Base-by-base conservation (phyloP, 2,888 invertebrate genomes). In the Andrena haemorrhoa region DNA sequence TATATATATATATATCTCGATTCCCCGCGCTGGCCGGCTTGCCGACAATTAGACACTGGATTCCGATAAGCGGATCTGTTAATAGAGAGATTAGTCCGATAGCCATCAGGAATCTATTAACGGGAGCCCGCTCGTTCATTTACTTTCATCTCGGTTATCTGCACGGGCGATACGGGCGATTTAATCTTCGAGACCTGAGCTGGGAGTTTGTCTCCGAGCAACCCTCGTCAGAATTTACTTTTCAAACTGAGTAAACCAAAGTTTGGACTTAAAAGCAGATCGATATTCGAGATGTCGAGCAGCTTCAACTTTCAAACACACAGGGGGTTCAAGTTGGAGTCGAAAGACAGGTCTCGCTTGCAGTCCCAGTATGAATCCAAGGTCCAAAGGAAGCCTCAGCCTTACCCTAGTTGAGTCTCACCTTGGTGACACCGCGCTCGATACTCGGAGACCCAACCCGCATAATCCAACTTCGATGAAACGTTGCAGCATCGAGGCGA, bases 31-130 rank as follows among this genome's bases (percentile, higher is more conserved):
- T 16, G 12, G 58, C 68, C 6, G 6, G 41, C 23, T 23, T 29
- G 2, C 23, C 53, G 51, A 47, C 75, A 53, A 75, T 78, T 78
- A 78, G 53, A 63, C 75, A 56, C 63, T 26, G 75, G 61, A 78
- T 78, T 78, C 61, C 78, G 61, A 78, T 78, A 75, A 78, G 31
- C n/a, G 75, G 20, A 53, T 47, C 29, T 61, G 66, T 75, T 75
- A 75, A 78, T 53, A 49, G 61, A 61, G 66, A 66, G 75, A 75
- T 78, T 53, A 75, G 23, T 3, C n/a, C 51, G 61, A 68, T 68
- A 35, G 31, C 12, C 31, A 53, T 78, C 20, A 31, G 53, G 31
- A 75, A 78, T 68, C 61, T 75, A 78, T 78, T 78, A 75, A 78
- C 61, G 23, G 41, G 26, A n/a, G 6, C 60, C 29, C 35, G 51